Base-by-base conservation (phyloP, 2,113 vertebrate species). In the Spheniscus mendiculus region DNA sequence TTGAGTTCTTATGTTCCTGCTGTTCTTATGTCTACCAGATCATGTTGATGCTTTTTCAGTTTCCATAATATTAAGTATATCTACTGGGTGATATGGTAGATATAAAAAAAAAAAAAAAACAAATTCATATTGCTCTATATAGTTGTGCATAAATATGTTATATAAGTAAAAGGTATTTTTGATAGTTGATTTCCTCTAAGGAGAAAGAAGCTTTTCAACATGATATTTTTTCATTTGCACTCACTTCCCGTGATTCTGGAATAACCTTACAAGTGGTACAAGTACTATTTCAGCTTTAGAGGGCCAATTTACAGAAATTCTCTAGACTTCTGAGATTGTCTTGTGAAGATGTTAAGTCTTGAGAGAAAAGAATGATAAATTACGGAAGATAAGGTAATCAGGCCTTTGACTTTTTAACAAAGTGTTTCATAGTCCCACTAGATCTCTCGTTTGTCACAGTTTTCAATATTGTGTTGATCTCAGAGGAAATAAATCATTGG, bases 401-500 rank as follows among this genome's bases (percentile, higher is more conserved):
- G 65, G 29, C 77, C 83, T 96, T 93, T 93, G 96, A 90, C 80
- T 82, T 97, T 97, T 95, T 89, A 97, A 92, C 96, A 93, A 96
- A 97, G 97, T 86, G 32, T 95, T 97, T 96, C 72, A 83, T 67
- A 95, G 79, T 91, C 86, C 72, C 89, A 90, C 53, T 76, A 90
- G 90, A 86, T 93, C 63, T 56, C 55, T 89, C 36, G 93, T 96
- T 98, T 97, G 83, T 98, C 95, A 96, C 50, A 70, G n/a, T 95
- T 95, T 88, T 96, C 30, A 52, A 52, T 89, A 89, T 78, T 89
- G 72, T 96, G 56, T 95, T 91, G 32, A 84, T 97, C 85, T 95
- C 58, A 66, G 55, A 91, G n/a, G 87, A 96, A 97, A 98, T 98
- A 97, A 97, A 97, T 96, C 72, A 94, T 78, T 5, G 12, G 30